A percentile compares a stretch with the other conserved stretches of the same genome.
These are phyloP conservation scores for Phania funesta DNA, from an alignment of 2,888 invertebrate species.

Conservation along the genomic window DNA sequence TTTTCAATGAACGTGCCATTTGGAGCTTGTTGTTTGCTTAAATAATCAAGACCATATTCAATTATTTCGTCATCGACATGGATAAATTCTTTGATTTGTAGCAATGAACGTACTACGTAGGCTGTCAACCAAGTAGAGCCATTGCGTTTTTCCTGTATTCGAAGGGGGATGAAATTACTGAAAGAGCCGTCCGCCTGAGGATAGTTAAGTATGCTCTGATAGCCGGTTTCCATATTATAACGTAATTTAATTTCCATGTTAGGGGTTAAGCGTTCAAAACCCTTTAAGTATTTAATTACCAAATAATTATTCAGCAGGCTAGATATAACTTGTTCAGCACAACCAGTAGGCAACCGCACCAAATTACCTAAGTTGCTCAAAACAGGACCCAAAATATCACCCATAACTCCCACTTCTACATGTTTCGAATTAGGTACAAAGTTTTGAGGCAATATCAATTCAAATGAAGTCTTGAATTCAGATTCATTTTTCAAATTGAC, in stretches of 20 bases:
- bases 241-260: no score
- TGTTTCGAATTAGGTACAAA: slow-evolving; percentile 84
- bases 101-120: slow-evolving; percentile 88
- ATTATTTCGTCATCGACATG: no score
- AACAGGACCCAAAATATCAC: no score
- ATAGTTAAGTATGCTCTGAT: slow-evolving; percentile 84
- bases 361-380: no score
- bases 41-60: no score
- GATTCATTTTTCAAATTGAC: slow-evolving; percentile 84
- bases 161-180: slow-evolving; percentile 86
- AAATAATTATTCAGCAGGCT: slow-evolving; percentile 83
- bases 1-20: slow-evolving; percentile 90
- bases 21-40: slow-evolving; percentile 85
- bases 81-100: slow-evolving; percentile 85
- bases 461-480: slow-evolving; percentile 83
- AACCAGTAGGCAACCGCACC: slow-evolving; percentile 87
- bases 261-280: no score
- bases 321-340: slow-evolving; percentile 88
- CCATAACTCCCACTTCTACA: slow-evolving; percentile 82
- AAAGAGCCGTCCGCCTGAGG: slow-evolving; percentile 93
- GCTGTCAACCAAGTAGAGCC: slow-evolving; percentile 92
- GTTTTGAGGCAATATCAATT: slow-evolving; percentile 87
- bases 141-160: slow-evolving; percentile 77
- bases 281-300: no score
- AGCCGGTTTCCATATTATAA: no score